Evolutionary conservation across 1,140 invertebrate genomes (phyloP).

Genomic region (Drosophila arizonae): DNA sequence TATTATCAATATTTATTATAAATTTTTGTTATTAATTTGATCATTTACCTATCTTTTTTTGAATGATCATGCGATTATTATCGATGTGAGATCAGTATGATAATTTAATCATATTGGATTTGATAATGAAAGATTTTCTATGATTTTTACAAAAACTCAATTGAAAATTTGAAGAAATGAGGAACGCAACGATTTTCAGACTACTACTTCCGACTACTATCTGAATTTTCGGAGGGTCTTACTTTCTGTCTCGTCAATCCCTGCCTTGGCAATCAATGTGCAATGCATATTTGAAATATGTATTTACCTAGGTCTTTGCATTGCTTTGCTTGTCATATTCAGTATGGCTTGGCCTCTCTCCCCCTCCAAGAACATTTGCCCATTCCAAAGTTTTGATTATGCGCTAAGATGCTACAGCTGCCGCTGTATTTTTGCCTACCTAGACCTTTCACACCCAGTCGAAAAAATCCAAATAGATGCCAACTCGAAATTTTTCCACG

Average conservation of each 20-base stretch:
- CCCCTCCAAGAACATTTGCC: background rate
- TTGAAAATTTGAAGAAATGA: too few species aligned
- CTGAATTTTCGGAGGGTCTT: background rate
- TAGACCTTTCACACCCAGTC: conserved; percentile 44
- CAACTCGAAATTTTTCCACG: conserved; percentile 45
- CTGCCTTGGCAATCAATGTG: conserved; percentile 13
- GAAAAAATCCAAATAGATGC: conserved; percentile 22
- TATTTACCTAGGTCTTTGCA: conserved; percentile 9
- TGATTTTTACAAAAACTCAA: too few species aligned
- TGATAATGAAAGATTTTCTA: too few species aligned
- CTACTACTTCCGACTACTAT: too few species aligned
- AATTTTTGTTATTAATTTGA: too few species aligned
- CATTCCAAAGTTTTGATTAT: conserved; percentile 6
- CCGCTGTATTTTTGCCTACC: conserved; percentile 37
- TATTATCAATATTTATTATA: too few species aligned
- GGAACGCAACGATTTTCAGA: too few species aligned
- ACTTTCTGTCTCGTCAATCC: background rate
- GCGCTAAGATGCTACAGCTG: conserved; percentile 43
- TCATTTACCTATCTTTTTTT: too few species aligned
- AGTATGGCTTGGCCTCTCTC: background rate
- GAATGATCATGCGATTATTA: too few species aligned
- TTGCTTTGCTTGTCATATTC: conserved; percentile 30
- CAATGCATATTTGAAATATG: conserved; percentile 17
- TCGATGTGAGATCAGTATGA: too few species aligned
- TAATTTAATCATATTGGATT: too few species aligned